Conservation (phyloP, 1,140 invertebrate genomes). For the Melitaea cinxia region DNA sequence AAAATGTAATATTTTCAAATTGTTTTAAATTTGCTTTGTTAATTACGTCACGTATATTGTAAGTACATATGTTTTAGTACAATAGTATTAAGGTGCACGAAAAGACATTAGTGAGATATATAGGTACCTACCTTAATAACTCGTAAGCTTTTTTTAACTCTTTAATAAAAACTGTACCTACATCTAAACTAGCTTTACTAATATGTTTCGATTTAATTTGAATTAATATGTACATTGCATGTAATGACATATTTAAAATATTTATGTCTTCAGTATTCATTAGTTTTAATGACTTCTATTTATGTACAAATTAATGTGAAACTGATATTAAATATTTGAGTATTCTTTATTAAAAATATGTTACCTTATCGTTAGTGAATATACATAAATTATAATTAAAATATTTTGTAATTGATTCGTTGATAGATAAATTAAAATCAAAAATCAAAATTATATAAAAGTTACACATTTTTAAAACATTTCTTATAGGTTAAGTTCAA, state of each 20-base stretch:
- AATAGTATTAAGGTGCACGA: slow-evolving; percentile 48
- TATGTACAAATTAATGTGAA: not conserved
- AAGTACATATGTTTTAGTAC: slow-evolving; percentile 19
- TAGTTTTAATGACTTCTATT: not conserved
- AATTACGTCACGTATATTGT: slow-evolving; percentile 13
- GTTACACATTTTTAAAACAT: not conserved
- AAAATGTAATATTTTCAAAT: not conserved
- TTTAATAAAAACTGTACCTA: not conserved
- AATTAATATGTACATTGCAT: not conserved
- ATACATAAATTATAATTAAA: not conserved
- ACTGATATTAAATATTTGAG: not conserved
- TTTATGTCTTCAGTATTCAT: not conserved
- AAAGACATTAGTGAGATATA: slow-evolving; percentile 75
- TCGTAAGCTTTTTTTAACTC: not conserved
- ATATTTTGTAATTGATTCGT: slow-evolving; percentile 1
- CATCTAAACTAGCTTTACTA: not conserved
- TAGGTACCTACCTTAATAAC: slow-evolving; percentile 48
- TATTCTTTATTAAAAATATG: not conserved
- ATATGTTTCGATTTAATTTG: not conserved
- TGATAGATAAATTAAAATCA: not conserved
- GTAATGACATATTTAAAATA: not conserved
- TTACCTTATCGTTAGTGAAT: not conserved
- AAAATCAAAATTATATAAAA: not conserved
- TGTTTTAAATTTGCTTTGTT: slow-evolving; percentile 1
- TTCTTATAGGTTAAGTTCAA: not conserved